Evolutionary conservation across 2,113 vertebrate genomes (phyloP), one percentile per base, ranked within the genome.

Genomic region (Dicaeum eximium): DNA sequence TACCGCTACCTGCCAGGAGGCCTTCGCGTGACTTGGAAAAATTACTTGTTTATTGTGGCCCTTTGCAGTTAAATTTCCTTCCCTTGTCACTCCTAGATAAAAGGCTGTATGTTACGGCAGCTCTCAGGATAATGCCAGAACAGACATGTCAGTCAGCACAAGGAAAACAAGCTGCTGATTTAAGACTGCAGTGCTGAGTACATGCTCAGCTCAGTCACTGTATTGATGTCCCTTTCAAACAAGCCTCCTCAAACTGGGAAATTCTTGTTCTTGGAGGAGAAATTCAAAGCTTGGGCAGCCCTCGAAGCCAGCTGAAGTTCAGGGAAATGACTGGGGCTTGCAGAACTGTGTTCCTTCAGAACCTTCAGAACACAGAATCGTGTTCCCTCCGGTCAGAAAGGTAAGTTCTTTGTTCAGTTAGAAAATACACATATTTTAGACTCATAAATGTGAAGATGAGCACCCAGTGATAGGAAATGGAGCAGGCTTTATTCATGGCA

Each of bases 321-420:
- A 35, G 4, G 5, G 35, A 77, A 48, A 13, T 38, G 31, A 45
- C 48, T 11, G 48, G 40, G n/a, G 20, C 47, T 62, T 27, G 71
- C 4, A 2, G 16, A 21, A 66, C 27, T 0, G 0, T 1, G 2
- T 51, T 54, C 12, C 42, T 48, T 51, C n/a, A n/a, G n/a, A n/a
- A n/a, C n/a, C n/a, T n/a, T n/a, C n/a, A n/a, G n/a, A n/a, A n/a
- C n/a, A n/a, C n/a, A n/a, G n/a, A 21, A 66, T 30, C 0, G 0
- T 1, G 2, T 51, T 54, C 12, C 42, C 45, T 51, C n/a, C n/a
- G 9, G 70, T 79, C 71, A 74, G 65, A 74, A 65, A 88, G 64
- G 90, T 84, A 78, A 84, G 82, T 45, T 86, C 31, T 80, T 62
- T 66, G 50, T 83, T 77, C 33, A 3, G 25, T 71, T 67, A 40